Base-by-base conservation (phyloP, 2,113 vertebrate genomes). In the Poicephalus gulielmi region DNA sequence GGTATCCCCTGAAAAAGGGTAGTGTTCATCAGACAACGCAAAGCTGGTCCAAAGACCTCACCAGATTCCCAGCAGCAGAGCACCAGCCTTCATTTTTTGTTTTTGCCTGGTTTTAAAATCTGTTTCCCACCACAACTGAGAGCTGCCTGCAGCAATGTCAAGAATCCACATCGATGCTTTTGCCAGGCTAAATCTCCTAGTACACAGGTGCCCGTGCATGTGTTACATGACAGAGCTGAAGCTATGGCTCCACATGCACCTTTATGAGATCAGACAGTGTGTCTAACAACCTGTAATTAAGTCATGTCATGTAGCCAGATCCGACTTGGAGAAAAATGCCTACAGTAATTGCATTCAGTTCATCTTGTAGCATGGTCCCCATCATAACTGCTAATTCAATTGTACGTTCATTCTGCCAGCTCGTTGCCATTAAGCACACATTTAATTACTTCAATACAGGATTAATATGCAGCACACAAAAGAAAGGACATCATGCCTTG, bases 371-470 rank as follows among this genome's bases (percentile, higher is more conserved):
- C 97, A 98, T 98, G 99, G 98, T 98, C 95, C 97, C 98, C 97
- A 98, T 99, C 99, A 99, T 99, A 99, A 99, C 98, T 97, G 98
- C 98, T 99, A 99, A 99, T 99, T 99, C 99, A 99, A 99, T 99
- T 98, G 98, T 98, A 97, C 98, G 91, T 98, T 98, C 98, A 98
- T 99, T 98, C 98, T 99, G 99, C 99, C 98, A 99, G 98, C 98
- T 99, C 98, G 75, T 98, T 97, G 98, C 98, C 99, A 99, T 99
- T 99, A 99, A 98, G 98, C 98, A 97, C 98, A 98, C 98, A 98
- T 99, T 99, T 99, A 99, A 99, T 99, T 99, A 98, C 99, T 98
- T 98, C 98, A 98, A 99, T 98, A 99, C 99, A 99, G 99, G 98
- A 99, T 99, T 99, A 99, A 99, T 99, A 99, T 99, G 99, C 99